These are phyloP conservation scores for Cyprinodon variegatus DNA, from an alignment of 2,113 vertebrate genomes.

Conservation along the genomic window DNA sequence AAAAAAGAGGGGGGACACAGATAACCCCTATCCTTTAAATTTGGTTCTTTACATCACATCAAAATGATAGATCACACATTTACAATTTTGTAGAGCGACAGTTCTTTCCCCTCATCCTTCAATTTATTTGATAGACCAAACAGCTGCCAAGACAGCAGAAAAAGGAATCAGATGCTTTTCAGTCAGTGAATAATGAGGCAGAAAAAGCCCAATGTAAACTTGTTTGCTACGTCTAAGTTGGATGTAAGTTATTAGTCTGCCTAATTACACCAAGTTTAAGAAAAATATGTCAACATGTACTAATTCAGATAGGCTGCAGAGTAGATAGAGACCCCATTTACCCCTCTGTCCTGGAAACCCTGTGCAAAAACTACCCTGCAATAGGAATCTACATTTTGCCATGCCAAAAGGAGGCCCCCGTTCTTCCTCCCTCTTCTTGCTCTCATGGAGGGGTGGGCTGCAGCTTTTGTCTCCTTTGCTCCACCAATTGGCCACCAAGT, in stretches of 20 bases:
- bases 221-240: conserved; percentile 4
- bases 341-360: conserved; percentile 58
- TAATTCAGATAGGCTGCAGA: conserved; percentile 41
- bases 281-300: conserved; percentile 31
- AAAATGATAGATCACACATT: conserved; percentile 50
- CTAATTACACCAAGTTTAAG: conserved; percentile 42
- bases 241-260: conserved; percentile 20
- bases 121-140: conserved; percentile 60
- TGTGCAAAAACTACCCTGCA: conserved; percentile 65
- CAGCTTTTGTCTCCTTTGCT: conserved; percentile 76
- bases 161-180: conserved; percentile 32
- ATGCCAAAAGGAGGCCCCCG: conserved; percentile 71
- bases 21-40: conserved; percentile 55
- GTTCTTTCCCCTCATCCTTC: conserved; percentile 44
- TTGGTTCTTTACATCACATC: conserved; percentile 52
- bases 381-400: conserved; percentile 52
- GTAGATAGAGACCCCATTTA: conserved; percentile 64
- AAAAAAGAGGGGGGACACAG: conserved; percentile 42
- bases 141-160: conserved; percentile 48
- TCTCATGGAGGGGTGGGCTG: conserved; percentile 75
- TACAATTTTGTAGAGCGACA: conserved; percentile 50
- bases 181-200: conserved; percentile 20
- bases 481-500: conserved; percentile 80
- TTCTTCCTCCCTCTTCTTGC: conserved; percentile 40
- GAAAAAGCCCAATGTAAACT: conserved; percentile 15